Conservation (phyloP, 1,140 invertebrate species). For the Saccostrea echinata region DNA sequence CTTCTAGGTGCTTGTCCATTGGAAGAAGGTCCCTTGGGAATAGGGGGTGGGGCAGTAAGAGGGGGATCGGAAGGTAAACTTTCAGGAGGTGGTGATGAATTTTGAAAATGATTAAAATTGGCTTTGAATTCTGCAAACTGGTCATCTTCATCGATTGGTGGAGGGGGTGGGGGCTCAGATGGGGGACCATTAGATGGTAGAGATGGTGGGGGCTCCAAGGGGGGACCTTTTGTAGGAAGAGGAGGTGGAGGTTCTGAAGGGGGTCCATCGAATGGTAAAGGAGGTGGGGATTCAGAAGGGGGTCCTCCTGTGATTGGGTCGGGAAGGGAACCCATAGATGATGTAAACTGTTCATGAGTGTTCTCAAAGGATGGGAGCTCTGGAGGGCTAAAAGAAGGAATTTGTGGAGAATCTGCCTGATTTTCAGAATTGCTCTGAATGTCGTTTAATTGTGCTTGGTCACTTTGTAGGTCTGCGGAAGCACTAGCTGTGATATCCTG, state of each 20-base stretch:
- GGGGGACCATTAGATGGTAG: slow-evolving; percentile 43
- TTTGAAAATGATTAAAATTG: slow-evolving; percentile 45
- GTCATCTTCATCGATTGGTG: slow-evolving; percentile 39
- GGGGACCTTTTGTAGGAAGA: slow-evolving; percentile 11
- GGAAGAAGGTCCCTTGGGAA: background rate
- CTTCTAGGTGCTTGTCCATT: background rate
- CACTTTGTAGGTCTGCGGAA: background rate
- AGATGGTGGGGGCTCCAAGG: slow-evolving; percentile 15
- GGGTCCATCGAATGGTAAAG: background rate
- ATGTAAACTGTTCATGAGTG: background rate
- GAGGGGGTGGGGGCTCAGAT: slow-evolving; percentile 56
- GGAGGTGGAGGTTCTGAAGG: background rate
- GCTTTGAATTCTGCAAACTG: slow-evolving; percentile 41
- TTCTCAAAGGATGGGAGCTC: background rate
- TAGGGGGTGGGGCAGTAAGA: background rate
- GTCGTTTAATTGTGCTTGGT: background rate
- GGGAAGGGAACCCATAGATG: background rate
- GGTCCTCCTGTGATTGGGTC: background rate
- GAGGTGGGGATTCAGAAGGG: background rate
- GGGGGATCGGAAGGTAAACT: background rate
- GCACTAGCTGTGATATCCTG: background rate
- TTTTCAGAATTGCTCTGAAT: slow-evolving; percentile 9
- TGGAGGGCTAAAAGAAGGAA: slow-evolving; percentile 10
- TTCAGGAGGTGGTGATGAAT: slow-evolving; percentile 50
- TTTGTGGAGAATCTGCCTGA: background rate